Percentiles rank a stretch among this genome's conserved stretches.
Conservation (phyloP, 2,113 vertebrate genomes). For the Pholis gunnellus region DNA sequence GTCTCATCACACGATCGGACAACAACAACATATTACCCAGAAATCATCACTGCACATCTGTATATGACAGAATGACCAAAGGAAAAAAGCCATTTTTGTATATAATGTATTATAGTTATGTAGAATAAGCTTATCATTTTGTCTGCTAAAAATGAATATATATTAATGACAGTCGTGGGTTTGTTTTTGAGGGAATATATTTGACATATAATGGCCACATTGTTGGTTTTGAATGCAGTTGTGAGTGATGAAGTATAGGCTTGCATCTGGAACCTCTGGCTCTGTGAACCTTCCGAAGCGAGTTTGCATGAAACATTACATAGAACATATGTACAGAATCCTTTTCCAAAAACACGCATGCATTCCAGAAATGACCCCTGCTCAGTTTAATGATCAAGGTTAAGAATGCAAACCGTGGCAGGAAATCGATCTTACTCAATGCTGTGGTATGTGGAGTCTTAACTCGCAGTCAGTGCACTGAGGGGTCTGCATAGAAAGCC, state of each 20-base stretch:
- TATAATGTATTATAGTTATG: too few species aligned
- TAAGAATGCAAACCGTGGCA: slow-evolving; percentile 30
- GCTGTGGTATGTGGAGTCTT: slow-evolving; percentile 19
- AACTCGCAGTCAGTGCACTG: slow-evolving; percentile 2
- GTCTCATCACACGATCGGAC: too few species aligned
- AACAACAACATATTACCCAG: too few species aligned
- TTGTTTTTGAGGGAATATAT: background rate
- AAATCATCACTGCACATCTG: too few species aligned
- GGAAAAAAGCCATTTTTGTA: too few species aligned
- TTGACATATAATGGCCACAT: background rate
- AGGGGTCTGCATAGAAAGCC: slow-evolving; percentile 2
- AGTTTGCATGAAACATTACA: slow-evolving; percentile 5
- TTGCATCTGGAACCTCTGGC: slow-evolving; percentile 7
- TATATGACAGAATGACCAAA: too few species aligned
- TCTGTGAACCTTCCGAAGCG: background rate
- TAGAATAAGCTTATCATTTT: background rate
- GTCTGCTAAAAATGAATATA: background rate
- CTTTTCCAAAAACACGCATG: slow-evolving; percentile 3
- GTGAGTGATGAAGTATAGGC: background rate
- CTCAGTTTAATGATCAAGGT: slow-evolving; percentile 26
- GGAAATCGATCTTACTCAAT: slow-evolving; percentile 19
- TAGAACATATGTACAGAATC: background rate
- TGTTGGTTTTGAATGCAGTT: background rate
- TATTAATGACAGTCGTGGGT: background rate
- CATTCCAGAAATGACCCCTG: slow-evolving; percentile 9